Evolutionary conservation across 2,113 vertebrate genomes (phyloP).

Genomic region (Sapajus apella): DNA sequence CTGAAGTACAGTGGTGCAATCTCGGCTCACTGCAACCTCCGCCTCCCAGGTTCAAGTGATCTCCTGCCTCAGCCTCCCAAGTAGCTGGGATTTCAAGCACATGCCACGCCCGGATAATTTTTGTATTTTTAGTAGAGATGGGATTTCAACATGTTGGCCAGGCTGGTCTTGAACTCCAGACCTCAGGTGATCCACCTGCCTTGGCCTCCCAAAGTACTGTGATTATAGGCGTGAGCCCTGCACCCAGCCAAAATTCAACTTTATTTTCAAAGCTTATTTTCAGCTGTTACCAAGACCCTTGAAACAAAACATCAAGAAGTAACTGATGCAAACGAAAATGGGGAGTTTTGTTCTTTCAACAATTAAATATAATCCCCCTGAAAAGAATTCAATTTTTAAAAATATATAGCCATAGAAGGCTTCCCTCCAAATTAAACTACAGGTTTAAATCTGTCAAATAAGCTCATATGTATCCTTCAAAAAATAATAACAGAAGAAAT

Average conservation of each 20-base stretch:
- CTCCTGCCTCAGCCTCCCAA: no score
- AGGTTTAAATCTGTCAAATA: constrained; percentile 44
- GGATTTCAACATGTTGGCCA: no score
- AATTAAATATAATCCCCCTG: neutral
- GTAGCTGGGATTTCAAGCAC: no score
- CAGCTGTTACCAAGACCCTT: neutral
- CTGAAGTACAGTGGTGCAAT: no score
- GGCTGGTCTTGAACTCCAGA: no score
- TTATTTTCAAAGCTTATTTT: constrained; percentile 23
- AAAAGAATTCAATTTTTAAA: neutral
- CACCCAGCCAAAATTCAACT: neutral
- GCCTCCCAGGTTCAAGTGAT: no score
- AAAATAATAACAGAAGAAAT: constrained; percentile 54
- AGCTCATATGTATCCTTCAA: constrained; percentile 35
- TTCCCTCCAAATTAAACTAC: constrained; percentile 8
- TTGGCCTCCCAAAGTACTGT: no score
- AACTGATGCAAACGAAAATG: neutral
- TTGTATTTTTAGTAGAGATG: no score
- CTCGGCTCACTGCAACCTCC: no score
- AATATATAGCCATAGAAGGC: neutral
- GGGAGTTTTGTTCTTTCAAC: neutral
- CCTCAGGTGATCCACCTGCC: no score
- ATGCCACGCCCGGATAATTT: no score
- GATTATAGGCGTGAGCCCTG: no score
- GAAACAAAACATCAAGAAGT: constrained; percentile 33